Evolutionary conservation across 2,113 vertebrate genomes (phyloP).

Genomic region (human (Homo sapiens)): DNA sequence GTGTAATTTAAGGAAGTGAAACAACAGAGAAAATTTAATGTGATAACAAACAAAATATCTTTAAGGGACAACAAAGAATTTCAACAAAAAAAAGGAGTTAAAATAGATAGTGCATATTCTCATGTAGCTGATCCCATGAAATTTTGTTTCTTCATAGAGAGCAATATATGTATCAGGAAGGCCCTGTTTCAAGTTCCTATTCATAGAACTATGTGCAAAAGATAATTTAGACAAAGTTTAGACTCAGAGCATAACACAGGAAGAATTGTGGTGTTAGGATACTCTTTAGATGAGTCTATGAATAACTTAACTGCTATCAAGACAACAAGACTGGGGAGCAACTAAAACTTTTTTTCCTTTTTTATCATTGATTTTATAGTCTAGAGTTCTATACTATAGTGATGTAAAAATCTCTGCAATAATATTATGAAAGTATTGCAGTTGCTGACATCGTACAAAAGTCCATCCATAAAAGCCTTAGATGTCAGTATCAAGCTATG

Average conservation of each 20-base stretch:
- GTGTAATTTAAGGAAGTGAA: background rate
- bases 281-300: background rate
- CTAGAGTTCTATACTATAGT: background rate
- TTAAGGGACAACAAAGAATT: background rate
- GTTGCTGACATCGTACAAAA: background rate
- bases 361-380: background rate
- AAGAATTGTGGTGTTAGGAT: background rate
- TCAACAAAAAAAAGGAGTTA: background rate
- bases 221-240: background rate
- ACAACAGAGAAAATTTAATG: background rate
- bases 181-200: background rate
- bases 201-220: background rate
- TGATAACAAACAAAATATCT: background rate
- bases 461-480: background rate
- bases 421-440: background rate
- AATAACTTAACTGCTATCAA: background rate
- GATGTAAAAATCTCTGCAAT: background rate
- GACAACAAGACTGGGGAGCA: background rate
- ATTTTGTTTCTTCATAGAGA: background rate
- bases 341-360: background rate
- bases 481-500: background rate
- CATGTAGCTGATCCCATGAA: background rate
- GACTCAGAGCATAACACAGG: background rate
- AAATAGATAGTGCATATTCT: background rate
- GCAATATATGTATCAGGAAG: background rate